Evolutionary conservation across 2,888 invertebrate species (phyloP).

Genomic region (Drosophila algonquin): DNA sequence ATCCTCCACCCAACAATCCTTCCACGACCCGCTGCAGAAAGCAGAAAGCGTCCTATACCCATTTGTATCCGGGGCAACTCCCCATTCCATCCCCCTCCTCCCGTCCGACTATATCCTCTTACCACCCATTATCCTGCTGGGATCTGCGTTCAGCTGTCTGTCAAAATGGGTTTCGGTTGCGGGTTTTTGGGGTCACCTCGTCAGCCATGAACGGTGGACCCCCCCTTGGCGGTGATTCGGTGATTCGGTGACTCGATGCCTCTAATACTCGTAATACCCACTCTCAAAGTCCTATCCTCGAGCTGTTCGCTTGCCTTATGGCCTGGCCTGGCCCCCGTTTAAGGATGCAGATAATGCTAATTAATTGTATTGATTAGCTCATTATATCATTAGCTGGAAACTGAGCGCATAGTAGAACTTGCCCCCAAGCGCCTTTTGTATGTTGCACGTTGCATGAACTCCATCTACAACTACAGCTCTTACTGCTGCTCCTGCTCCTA

Average conservation of each 20-base stretch:
- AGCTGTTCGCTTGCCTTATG: neutral
- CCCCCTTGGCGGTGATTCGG: neutral
- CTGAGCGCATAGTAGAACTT: slow-evolving; percentile 32
- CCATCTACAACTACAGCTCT: slow-evolving; percentile 3
- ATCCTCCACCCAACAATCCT: neutral
- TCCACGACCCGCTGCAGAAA: neutral
- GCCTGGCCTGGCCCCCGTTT: slow-evolving; percentile 13
- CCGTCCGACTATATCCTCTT: neutral
- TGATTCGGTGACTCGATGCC: too few species aligned
- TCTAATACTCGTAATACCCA: neutral
- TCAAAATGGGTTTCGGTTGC: slow-evolving; percentile 1
- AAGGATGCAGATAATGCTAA: slow-evolving; percentile 62
- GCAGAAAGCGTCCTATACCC: too few species aligned
- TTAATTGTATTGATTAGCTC: slow-evolving; percentile 75
- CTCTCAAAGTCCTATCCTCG: neutral
- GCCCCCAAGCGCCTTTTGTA: slow-evolving; percentile 49
- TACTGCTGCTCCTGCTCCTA: too few species aligned
- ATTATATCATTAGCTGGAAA: slow-evolving; percentile 66
- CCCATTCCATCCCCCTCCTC: too few species aligned
- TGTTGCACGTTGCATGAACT: slow-evolving; percentile 27
- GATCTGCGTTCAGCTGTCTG: neutral
- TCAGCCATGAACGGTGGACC: neutral
- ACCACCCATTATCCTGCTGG: neutral
- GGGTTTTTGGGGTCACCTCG: slow-evolving; percentile 2
- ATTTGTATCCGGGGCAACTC: too few species aligned